phyloP scores from a whole-genome alignment of 2,797 vertebrate genomes.

The Mormyrus proboscirostris region DNA sequence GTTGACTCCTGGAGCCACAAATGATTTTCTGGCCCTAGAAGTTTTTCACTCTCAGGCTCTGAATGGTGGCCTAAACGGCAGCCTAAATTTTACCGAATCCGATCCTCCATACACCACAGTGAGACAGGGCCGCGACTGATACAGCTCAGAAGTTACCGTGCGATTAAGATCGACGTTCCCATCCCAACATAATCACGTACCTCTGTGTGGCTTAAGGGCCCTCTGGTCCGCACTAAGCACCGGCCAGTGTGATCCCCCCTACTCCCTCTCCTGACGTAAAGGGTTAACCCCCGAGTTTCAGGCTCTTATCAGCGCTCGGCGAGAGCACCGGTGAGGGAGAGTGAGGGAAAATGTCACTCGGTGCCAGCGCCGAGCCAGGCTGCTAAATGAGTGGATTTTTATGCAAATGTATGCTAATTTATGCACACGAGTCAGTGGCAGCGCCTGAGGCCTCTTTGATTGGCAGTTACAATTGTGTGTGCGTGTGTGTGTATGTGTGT shows the following conservation, averaged over 20 bases:
- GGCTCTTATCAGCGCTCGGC: slow-evolving; percentile 34
- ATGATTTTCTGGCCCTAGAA: background rate
- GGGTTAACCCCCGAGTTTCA: slow-evolving; percentile 57
- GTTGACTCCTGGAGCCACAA: background rate
- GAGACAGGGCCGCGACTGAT: background rate
- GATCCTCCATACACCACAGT: background rate
- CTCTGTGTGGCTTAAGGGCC: background rate
- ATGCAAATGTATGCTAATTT: slow-evolving; percentile 79
- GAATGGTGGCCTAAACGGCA: background rate
- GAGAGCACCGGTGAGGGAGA: background rate
- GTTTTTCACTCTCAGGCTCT: background rate
- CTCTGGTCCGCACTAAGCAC: background rate
- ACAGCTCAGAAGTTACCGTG: background rate
- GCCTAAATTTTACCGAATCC: background rate
- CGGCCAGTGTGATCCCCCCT: background rate
- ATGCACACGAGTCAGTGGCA: slow-evolving; percentile 65
- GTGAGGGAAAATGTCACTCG: slow-evolving; percentile 60
- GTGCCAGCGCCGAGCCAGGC: slow-evolving; percentile 61
- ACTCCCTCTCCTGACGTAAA: slow-evolving; percentile 21
- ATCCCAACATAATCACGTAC: background rate
- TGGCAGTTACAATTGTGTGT: slow-evolving; percentile 70
- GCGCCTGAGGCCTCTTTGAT: slow-evolving; percentile 67
- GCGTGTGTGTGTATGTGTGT: slow-evolving; percentile 39
- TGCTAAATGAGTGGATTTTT: slow-evolving; percentile 67
- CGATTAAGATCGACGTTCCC: background rate